Evolutionary conservation across 1,140 invertebrate species (phyloP).

Genomic region (Drosophila yakuba): DNA sequence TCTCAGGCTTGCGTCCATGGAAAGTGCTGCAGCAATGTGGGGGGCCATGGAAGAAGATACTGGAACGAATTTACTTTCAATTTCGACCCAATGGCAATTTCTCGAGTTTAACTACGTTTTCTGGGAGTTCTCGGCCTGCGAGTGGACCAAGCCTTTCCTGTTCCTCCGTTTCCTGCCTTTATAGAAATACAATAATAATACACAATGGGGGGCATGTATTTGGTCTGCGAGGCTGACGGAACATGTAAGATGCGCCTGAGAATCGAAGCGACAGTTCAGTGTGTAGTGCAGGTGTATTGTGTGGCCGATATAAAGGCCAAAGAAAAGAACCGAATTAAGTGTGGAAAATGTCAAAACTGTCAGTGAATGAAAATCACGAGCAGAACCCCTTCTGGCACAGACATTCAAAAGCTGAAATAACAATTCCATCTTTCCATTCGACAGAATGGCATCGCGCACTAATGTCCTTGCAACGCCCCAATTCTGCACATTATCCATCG

Average conservation of each 20-base stretch:
- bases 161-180: slow-evolving; percentile 35
- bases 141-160: not conserved
- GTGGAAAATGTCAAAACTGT: slow-evolving; percentile 42
- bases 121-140: slow-evolving; percentile 28
- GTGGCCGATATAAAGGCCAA: slow-evolving; percentile 29
- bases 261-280: not conserved
- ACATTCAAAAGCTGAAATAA: slow-evolving; percentile 53
- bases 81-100: slow-evolving; percentile 60
- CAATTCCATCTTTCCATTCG: slow-evolving; percentile 21
- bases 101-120: slow-evolving; percentile 60
- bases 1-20: slow-evolving; percentile 15
- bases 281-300: slow-evolving; percentile 54
- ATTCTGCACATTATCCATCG: not conserved
- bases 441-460: slow-evolving; percentile 11
- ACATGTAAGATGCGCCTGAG: not conserved
- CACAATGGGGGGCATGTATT: slow-evolving; percentile 53
- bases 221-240: slow-evolving; percentile 12
- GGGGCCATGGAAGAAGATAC: not conserved
- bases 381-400: slow-evolving; percentile 15
- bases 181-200: slow-evolving; percentile 60
- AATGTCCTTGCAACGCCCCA: slow-evolving; percentile 3
- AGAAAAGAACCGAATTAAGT: slow-evolving; percentile 57
- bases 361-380: slow-evolving; percentile 26
- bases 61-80: slow-evolving; percentile 55
- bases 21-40: slow-evolving; percentile 41